A percentile compares a stretch with the other conserved stretches of the same genome.
Conservation (phyloP, 2,888 invertebrate species). For the Tethea ocularis region DNA sequence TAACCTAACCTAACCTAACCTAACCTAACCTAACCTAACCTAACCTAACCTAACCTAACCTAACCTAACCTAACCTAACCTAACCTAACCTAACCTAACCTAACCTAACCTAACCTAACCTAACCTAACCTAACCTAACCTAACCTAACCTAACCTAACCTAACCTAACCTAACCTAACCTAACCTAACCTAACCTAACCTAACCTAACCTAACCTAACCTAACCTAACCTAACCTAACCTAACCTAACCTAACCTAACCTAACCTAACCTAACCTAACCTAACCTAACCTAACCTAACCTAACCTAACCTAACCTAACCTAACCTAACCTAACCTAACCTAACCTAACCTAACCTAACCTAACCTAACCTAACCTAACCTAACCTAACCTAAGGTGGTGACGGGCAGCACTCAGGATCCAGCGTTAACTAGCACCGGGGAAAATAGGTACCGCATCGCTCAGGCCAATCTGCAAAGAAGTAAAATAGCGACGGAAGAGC, state of each 20-base stretch:
- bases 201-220: conserved; percentile 39
- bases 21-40: conserved; percentile 32
- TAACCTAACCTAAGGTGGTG: conserved; percentile 30
- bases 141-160: conserved; percentile 40
- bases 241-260: conserved; percentile 37
- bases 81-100: conserved; percentile 35
- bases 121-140: conserved; percentile 40
- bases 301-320: conserved; percentile 34
- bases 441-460: no score
- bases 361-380: conserved; percentile 32
- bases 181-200: conserved; percentile 40
- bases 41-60: conserved; percentile 28
- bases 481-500: no score
- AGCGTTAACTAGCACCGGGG: no score
- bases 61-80: conserved; percentile 26
- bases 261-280: conserved; percentile 38
- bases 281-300: conserved; percentile 32
- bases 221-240: conserved; percentile 38
- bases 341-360: conserved; percentile 32
- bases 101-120: conserved; percentile 39
- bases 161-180: conserved; percentile 41
- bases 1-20: conserved; percentile 33
- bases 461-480: no score
- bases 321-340: conserved; percentile 32
- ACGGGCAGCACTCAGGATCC: no score